Base-by-base conservation (phyloP, 2,888 invertebrate genomes). In the Lasioglossum morio region DNA sequence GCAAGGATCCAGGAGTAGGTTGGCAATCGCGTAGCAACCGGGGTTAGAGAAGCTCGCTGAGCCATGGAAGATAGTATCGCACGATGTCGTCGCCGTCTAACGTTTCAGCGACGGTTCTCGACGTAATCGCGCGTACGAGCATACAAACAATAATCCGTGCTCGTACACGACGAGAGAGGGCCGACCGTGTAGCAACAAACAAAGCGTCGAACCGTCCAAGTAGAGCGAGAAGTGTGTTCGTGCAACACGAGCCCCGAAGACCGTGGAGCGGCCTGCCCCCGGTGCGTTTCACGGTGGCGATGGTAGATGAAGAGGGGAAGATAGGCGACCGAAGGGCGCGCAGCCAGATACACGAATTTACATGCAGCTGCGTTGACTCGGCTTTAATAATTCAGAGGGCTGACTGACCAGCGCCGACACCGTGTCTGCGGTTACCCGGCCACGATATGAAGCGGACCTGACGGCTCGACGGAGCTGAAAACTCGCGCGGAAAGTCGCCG, bases 301-400 rank as follows among this genome's bases (percentile, higher is more conserved):
- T 12, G n/a, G 27, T 23, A 48, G 46, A 72, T 46, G 60, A 63
- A 34, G 74, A 46, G 53, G 40, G 76, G 57, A n/a, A 37, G 63
- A 77, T n/a, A 74, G 57, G 72, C 46, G 79, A 46, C 72, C 27
- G 48, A 77, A 85, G 82, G 83, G 80, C 30, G 72, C 73, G 30
- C 72, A 60, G 72, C 40, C 69, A 70, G 77, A 27, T 53, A 78
- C 72, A 40, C 72, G 72, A 83, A 87, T 83, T 84, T 89, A 82
- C 81, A 77, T 88, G 82, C 80, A 81, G 78, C 69, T 80, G 85
- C 81, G 82, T 87, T 84, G 81, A 80, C 87, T 85, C 69, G 79
- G 76, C 79, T 87, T 89, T 79, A 89, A 89, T 89, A 89, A 89
- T 89, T 89, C 90, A 89, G 76, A 87, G 84, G 79, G 57, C 77